phyloP scores from a whole-genome alignment of 1,140 invertebrate species.

The Scaptomyza montana region DNA sequence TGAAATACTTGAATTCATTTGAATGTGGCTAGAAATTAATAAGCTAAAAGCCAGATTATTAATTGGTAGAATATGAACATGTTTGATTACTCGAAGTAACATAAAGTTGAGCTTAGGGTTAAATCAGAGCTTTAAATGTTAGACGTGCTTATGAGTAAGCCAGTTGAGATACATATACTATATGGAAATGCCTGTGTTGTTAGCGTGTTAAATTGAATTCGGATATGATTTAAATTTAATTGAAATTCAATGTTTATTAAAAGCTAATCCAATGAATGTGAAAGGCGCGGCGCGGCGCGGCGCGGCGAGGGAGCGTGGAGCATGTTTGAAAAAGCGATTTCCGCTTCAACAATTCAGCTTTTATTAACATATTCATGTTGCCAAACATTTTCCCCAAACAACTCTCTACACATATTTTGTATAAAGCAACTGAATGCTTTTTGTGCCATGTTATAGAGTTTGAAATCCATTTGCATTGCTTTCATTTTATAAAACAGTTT shows the following conservation, averaged over 20 bases:
- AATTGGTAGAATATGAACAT: no score
- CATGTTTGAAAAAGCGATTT: constrained; percentile 27
- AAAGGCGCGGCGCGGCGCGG: no score
- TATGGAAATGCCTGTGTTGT: not conserved
- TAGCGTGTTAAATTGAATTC: not conserved
- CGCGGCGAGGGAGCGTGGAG: not conserved
- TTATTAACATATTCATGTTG: constrained; percentile 38
- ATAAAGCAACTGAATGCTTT: constrained; percentile 37
- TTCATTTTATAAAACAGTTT: constrained; percentile 56
- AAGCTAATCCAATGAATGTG: constrained; percentile 37
- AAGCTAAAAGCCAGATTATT: no score
- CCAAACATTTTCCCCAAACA: constrained; percentile 31
- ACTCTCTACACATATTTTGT: not conserved
- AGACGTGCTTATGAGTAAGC: no score
- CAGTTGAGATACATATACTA: no score
- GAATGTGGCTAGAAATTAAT: not conserved
- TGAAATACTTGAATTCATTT: not conserved
- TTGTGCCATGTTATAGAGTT: constrained; percentile 26
- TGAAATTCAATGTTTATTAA: constrained; percentile 28
- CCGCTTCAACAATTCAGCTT: constrained; percentile 34
- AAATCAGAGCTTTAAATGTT: no score
- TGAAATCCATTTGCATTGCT: constrained; percentile 54
- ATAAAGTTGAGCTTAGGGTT: no score
- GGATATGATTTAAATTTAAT: constrained; percentile 16
- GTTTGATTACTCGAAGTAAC: no score